These are phyloP conservation scores for Chroicocephalus ridibundus DNA, from an alignment of 2,113 vertebrate species.

Conservation along the genomic window DNA sequence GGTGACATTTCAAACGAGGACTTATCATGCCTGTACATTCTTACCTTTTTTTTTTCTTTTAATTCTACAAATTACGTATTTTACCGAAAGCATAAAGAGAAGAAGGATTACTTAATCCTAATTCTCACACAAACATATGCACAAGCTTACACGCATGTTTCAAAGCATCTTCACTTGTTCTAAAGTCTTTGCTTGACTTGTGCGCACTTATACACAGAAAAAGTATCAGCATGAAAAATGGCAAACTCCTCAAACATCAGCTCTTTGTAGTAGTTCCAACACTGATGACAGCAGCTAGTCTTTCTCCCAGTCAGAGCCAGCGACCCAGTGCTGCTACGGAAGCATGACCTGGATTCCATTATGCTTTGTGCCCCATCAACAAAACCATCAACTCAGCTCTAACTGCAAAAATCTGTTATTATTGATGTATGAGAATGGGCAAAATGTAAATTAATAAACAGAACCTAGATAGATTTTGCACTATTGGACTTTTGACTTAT, in stretches of 20 bases:
- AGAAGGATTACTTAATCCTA: background rate
- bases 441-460: background rate
- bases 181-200: background rate
- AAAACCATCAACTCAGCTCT: background rate
- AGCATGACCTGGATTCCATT: background rate
- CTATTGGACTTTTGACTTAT: background rate
- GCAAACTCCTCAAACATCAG: background rate
- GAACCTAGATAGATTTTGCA: background rate
- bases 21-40: background rate
- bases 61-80: background rate
- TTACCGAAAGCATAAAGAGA: background rate
- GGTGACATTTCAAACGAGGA: background rate
- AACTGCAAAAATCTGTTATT: background rate
- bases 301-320: background rate
- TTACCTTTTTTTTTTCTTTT: background rate
- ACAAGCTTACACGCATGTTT: background rate
- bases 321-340: background rate
- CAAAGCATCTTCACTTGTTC: background rate
- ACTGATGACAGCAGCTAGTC: background rate
- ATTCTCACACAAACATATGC: background rate
- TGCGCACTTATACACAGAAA: fast-evolving
- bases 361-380: background rate
- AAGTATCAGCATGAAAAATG: background rate
- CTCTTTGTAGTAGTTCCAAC: background rate
- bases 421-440: background rate